phyloP scores from a whole-genome alignment of 1,140 invertebrate species.

The Vollenhovia emeryi region DNA sequence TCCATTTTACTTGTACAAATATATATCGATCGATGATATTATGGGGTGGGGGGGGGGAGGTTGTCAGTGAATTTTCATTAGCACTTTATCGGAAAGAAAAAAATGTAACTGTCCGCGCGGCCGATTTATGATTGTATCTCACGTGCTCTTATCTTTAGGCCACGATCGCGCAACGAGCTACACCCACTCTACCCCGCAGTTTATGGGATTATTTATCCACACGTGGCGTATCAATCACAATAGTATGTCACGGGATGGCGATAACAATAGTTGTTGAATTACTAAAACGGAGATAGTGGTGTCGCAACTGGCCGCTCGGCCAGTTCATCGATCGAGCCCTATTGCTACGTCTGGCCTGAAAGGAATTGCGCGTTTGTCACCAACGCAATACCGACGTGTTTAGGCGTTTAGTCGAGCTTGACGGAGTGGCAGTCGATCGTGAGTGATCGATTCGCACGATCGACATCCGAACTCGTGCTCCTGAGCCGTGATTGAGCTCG shows the following conservation, averaged over 20 bases:
- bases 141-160: background rate
- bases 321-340: constrained; percentile 77
- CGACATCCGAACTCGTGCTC: background rate
- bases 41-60: background rate
- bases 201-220: constrained; percentile 43
- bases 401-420: constrained; percentile 38
- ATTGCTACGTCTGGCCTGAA: constrained; percentile 57
- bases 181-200: background rate
- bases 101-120: background rate
- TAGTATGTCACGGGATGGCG: constrained; percentile 59
- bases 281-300: constrained; percentile 28
- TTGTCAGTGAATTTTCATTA: background rate
- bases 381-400: constrained; percentile 57
- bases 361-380: constrained; percentile 64
- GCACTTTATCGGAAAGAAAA: background rate
- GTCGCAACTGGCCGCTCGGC: constrained; percentile 72
- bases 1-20: background rate
- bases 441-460: constrained; percentile 35
- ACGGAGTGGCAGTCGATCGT: constrained; percentile 12
- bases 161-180: constrained; percentile 27
- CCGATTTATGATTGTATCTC: constrained; percentile 1
- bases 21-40: background rate
- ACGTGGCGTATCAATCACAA: constrained; percentile 50
- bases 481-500: constrained; percentile 2
- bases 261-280: constrained; percentile 63